Conservation (phyloP, 2,113 vertebrate genomes). For the Nannobrachium achirus region DNA sequence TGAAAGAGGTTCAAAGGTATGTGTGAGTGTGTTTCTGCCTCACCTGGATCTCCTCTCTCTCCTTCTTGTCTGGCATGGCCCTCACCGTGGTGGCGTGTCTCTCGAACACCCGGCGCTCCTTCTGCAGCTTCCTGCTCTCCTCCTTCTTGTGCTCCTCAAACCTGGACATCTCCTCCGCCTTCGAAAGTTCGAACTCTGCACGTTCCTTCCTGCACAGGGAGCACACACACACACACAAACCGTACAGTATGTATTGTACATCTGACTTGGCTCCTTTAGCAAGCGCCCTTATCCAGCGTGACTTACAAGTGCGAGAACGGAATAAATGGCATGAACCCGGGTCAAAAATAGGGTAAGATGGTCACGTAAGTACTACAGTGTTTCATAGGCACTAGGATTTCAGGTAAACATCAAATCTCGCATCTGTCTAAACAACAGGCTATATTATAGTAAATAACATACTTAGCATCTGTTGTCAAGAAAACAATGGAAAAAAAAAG, state of each 20-base stretch:
- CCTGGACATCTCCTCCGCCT: conserved; percentile 82
- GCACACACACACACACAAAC: not conserved
- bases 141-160: conserved; percentile 91
- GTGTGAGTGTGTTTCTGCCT: not conserved
- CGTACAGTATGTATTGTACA: too few species aligned
- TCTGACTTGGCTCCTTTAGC: too few species aligned
- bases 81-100: conserved; percentile 85
- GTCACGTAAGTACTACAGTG: too few species aligned
- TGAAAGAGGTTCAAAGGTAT: too few species aligned
- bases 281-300: too few species aligned
- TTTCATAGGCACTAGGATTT: too few species aligned
- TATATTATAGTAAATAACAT: too few species aligned
- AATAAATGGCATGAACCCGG: not conserved
- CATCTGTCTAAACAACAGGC: too few species aligned
- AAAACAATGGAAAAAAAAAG: too few species aligned
- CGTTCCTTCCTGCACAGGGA: conserved; percentile 84
- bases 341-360: too few species aligned
- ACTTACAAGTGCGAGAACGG: not conserved
- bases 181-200: conserved; percentile 86
- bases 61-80: conserved; percentile 92
- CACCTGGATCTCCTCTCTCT: conserved; percentile 95
- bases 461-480: too few species aligned
- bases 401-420: too few species aligned
- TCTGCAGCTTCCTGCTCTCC: conserved; percentile 90
- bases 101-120: conserved; percentile 92